phyloP scores from a whole-genome alignment of 2,888 invertebrate genomes.

The Lepidonotus clava region DNA sequence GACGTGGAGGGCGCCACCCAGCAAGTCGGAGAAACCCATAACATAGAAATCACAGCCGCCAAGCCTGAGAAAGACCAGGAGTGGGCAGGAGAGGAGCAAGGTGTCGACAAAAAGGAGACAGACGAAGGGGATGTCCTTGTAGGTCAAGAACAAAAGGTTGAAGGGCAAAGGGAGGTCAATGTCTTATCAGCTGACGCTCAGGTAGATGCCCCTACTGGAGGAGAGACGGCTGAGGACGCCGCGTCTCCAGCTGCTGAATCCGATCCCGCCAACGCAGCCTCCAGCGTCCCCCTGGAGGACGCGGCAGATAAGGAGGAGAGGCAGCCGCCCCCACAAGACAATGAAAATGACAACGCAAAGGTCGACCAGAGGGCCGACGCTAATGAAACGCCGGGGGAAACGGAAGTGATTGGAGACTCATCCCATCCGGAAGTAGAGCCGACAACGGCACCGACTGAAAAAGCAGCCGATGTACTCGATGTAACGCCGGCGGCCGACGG shows the following conservation, averaged over 20 bases:
- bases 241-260: not conserved
- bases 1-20: not conserved
- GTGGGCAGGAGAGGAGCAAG: not conserved
- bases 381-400: not conserved
- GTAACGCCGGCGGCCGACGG: not conserved
- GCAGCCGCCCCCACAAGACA: not conserved
- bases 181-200: not conserved
- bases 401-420: not conserved
- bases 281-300: not conserved
- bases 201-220: not conserved
- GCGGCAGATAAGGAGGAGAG: not conserved
- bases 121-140: no score
- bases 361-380: not conserved
- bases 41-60: no score
- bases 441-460: not conserved
- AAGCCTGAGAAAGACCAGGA: not conserved
- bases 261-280: not conserved
- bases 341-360: slow-evolving; percentile 16
- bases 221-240: not conserved
- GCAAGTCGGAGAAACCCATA: not conserved
- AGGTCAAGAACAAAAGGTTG: not conserved
- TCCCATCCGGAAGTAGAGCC: not conserved
- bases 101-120: not conserved
- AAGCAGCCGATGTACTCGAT: not conserved
- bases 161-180: not conserved